Percentiles rank a stretch among this genome's conserved stretches.
These are phyloP conservation scores for Lagodon rhomboides DNA, from an alignment of 2,797 vertebrate genomes.

Conservation along the genomic window DNA sequence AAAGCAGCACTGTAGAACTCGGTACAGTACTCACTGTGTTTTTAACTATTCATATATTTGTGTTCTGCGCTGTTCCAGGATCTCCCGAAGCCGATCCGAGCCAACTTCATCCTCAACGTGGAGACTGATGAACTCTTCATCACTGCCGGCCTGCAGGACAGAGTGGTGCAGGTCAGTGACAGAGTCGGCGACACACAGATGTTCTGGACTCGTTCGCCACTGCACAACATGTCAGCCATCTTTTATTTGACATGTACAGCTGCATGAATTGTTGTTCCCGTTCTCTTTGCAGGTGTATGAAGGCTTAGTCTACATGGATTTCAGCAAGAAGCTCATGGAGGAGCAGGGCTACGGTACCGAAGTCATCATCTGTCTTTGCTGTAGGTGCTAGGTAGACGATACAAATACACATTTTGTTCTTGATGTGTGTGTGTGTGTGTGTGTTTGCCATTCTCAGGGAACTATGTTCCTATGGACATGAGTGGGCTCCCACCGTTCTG, in stretches of 20 bases:
- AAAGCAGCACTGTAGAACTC: not conserved
- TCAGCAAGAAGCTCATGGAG: constrained; percentile 87
- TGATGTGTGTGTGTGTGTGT: constrained; percentile 1
- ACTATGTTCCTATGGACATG: constrained; percentile 85
- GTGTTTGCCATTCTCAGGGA: constrained; percentile 65
- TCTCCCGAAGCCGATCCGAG: constrained; percentile 85
- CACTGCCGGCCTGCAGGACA: constrained; percentile 89
- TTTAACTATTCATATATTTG: not conserved
- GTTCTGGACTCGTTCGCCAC: not conserved
- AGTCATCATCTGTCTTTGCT: not conserved
- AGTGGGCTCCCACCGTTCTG: constrained; percentile 83
- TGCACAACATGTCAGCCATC: not conserved
- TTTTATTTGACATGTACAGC: not conserved
- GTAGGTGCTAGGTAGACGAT: no score
- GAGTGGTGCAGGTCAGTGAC: constrained; percentile 87
- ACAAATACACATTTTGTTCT: not conserved
- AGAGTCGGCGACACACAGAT: not conserved
- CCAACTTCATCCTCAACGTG: constrained; percentile 89
- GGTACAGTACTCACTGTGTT: no score
- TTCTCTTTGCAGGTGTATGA: constrained; percentile 85
- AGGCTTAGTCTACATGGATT: constrained; percentile 91
- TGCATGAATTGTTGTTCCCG: not conserved
- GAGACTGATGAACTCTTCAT: constrained; percentile 90
- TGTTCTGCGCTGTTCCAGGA: constrained; percentile 77
- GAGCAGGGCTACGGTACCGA: constrained; percentile 84